phyloP scores from a whole-genome alignment of 2,888 invertebrate species.

The Shargacucullia verbasci region DNA sequence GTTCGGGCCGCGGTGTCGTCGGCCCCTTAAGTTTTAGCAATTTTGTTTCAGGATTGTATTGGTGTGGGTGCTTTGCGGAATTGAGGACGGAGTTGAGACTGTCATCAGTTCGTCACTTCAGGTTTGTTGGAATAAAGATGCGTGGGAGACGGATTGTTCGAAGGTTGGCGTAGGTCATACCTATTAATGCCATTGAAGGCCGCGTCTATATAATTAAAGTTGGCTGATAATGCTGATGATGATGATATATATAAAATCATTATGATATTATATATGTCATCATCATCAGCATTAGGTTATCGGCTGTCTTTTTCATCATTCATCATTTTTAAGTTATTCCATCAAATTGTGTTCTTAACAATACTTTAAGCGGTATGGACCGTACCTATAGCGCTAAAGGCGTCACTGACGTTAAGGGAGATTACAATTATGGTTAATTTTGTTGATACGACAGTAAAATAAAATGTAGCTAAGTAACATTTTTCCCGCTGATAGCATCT shows the following conservation, averaged over 20 bases:
- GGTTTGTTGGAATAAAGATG: neutral
- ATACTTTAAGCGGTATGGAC: no score
- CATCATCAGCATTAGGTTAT: no score
- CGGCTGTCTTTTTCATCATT: no score
- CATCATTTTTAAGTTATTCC: no score
- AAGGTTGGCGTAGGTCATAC: conserved; percentile 17
- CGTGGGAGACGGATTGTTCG: conserved; percentile 5
- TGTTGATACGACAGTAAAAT: no score
- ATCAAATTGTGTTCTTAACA: no score
- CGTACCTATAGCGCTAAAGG: no score
- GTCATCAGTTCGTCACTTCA: conserved; percentile 28
- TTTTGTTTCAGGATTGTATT: conserved; percentile 73
- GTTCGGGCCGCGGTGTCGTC: conserved; percentile 84
- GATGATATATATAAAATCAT: neutral
- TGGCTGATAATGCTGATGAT: conserved; percentile 2
- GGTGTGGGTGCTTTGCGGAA: conserved; percentile 34
- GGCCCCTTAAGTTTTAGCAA: conserved; percentile 87
- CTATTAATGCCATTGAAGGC: conserved; percentile 2
- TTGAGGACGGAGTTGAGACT: conserved; percentile 12
- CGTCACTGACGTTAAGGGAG: no score
- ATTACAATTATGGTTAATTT: no score
- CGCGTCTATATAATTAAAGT: conserved; percentile 1
- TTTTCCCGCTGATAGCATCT: no score
- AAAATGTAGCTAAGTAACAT: no score
- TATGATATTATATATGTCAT: no score